phyloP scores from a whole-genome alignment of 2,113 vertebrate species.

The Asarcornis scutulata region DNA sequence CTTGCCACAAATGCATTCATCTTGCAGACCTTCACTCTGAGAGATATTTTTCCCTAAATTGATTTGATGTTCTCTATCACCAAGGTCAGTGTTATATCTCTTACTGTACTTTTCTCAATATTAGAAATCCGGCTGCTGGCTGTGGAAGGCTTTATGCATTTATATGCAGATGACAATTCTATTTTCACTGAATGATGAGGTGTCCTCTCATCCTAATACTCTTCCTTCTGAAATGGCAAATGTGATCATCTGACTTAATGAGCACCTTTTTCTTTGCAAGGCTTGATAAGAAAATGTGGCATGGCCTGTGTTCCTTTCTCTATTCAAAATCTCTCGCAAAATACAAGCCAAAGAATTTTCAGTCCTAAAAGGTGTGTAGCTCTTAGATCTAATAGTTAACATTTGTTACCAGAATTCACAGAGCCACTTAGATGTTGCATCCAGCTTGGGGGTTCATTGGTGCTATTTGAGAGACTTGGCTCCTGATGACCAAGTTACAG shows the following conservation, averaged over 20 bases:
- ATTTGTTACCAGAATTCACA: not conserved
- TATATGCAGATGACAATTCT: constrained; percentile 39
- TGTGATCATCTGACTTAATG: constrained; percentile 24
- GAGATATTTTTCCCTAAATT: not conserved
- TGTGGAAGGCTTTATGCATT: constrained; percentile 19
- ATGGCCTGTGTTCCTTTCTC: not conserved
- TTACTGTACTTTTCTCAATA: not conserved
- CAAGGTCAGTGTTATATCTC: not conserved
- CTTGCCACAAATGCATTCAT: not conserved
- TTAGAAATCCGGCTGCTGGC: not conserved
- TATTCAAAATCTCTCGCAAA: not conserved
- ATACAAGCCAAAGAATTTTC: not conserved
- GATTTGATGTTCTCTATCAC: not conserved
- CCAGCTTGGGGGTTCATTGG: not conserved
- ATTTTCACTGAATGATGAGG: constrained; percentile 47
- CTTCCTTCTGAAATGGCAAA: constrained; percentile 31
- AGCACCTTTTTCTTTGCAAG: not conserved
- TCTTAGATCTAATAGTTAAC: not conserved
- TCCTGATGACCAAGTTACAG: not conserved
- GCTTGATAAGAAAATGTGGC: not conserved
- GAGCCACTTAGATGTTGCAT: no score
- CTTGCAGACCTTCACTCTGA: not conserved
- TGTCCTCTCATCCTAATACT: constrained; percentile 19
- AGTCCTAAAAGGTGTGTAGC: not conserved
- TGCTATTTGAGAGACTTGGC: not conserved